Conservation (phyloP, 2,888 invertebrate genomes). For the Griposia aprilina region DNA sequence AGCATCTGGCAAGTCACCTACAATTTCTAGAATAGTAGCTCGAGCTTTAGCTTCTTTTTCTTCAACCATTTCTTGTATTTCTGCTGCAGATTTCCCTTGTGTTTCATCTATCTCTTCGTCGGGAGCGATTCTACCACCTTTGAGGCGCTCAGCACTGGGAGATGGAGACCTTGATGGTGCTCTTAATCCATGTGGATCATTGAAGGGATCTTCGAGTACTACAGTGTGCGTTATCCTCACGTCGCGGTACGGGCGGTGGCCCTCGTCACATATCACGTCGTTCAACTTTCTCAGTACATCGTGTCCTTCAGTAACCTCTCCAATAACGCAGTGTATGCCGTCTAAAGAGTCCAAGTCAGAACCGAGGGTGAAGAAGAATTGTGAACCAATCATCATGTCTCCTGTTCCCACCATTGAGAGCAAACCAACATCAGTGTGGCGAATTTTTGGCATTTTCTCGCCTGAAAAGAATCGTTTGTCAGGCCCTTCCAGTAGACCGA, state of each 20-base stretch:
- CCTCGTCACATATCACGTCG: slow-evolving; percentile 97
- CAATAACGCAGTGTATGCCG: slow-evolving; percentile 98
- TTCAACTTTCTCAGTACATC: slow-evolving; percentile 97
- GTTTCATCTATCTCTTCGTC: slow-evolving; percentile 98
- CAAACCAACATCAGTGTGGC: slow-evolving; percentile 96
- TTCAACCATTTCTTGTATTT: slow-evolving; percentile 96
- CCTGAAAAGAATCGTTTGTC: slow-evolving; percentile 97
- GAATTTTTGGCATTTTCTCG: slow-evolving; percentile 97
- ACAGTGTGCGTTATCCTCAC: slow-evolving; percentile 99
- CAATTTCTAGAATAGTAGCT: slow-evolving; percentile 99
- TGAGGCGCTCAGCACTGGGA: slow-evolving; percentile 94
- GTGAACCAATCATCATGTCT: slow-evolving; percentile 96
- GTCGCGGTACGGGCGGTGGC: slow-evolving; percentile 97
- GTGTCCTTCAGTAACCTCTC: slow-evolving; percentile 97
- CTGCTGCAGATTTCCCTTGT: slow-evolving; percentile 95
- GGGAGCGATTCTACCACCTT: slow-evolving; percentile 97
- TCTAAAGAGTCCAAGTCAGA: slow-evolving; percentile 97
- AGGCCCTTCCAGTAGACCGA: slow-evolving; percentile 95
- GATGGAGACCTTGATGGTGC: slow-evolving; percentile 97
- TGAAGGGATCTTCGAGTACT: slow-evolving; percentile 98
- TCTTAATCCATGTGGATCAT: slow-evolving; percentile 95
- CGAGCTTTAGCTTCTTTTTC: slow-evolving; percentile 98
- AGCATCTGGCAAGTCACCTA: slow-evolving; percentile 99
- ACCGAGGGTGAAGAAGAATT: slow-evolving; percentile 98
- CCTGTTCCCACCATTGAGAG: slow-evolving; percentile 99